Conservation (phyloP, 2,797 vertebrate species). For the Dromococcyx pavoninus region DNA sequence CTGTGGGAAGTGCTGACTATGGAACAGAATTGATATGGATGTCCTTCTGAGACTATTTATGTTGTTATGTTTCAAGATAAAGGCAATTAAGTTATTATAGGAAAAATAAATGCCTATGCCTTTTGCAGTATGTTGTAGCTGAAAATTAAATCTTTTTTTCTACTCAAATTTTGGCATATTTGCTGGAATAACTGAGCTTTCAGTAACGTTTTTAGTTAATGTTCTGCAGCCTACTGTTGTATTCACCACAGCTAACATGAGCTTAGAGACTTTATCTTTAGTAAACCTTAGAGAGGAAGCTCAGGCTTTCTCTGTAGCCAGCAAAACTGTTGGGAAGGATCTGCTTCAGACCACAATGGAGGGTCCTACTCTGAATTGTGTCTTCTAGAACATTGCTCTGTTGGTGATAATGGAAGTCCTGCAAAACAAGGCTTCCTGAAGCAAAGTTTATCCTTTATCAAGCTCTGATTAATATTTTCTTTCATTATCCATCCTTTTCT, state of each 20-base stretch:
- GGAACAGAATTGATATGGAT: background rate
- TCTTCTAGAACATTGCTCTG: background rate
- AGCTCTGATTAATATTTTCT: background rate
- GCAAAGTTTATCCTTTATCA: background rate
- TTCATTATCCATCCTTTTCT: background rate
- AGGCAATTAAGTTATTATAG: background rate
- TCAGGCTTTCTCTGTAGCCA: background rate
- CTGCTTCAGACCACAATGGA: background rate
- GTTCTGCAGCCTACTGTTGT: conserved; percentile 3
- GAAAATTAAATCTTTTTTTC: conserved; percentile 49
- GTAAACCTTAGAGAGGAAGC: conserved; percentile 41
- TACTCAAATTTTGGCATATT: conserved; percentile 9
- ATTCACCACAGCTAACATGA: background rate
- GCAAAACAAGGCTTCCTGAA: background rate
- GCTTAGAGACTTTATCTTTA: conserved; percentile 17
- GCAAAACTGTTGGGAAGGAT: background rate
- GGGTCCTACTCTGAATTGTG: fast-evolving
- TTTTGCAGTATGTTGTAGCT: conserved; percentile 30
- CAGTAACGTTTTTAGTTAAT: background rate
- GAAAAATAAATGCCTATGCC: conserved; percentile 33
- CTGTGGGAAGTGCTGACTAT: background rate
- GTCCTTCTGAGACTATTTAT: conserved; percentile 13
- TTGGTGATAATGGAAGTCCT: background rate
- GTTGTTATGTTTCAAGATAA: conserved; percentile 34
- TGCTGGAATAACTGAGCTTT: conserved; percentile 36